A percentile compares a stretch with the other conserved stretches of the same genome.
These are phyloP conservation scores for Dicyrtomina minuta DNA, from an alignment of 2,888 invertebrate genomes.

Conservation along the genomic window DNA sequence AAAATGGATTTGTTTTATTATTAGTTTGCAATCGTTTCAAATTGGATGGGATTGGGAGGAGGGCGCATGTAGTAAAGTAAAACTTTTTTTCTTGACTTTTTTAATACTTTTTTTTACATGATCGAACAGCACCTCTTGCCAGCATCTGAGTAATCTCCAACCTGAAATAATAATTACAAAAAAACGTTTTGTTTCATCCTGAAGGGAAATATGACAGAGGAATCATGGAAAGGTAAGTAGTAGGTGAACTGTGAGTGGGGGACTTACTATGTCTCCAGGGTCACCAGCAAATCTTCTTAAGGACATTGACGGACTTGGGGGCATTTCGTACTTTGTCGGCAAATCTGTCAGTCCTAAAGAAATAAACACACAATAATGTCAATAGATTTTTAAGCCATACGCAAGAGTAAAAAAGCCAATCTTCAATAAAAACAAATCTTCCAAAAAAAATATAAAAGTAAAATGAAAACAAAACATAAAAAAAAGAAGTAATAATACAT, in stretches of 20 bases:
- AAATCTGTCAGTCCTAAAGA: slow-evolving; percentile 27
- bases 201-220: not conserved
- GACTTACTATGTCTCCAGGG: slow-evolving; percentile 13
- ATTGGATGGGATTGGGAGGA: no score
- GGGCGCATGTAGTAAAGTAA: no score
- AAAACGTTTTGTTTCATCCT: no score
- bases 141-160: slow-evolving; percentile 50
- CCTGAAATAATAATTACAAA: slow-evolving; percentile 2
- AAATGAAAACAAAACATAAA: no score
- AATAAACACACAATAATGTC: not conserved
- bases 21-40: no score
- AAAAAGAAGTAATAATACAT: no score
- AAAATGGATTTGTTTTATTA: no score
- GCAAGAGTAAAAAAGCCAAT: no score
- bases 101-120: slow-evolving; percentile 37
- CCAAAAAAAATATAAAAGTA: no score
- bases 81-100: no score
- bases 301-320: slow-evolving; percentile 46
- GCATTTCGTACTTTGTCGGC: slow-evolving; percentile 38
- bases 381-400: not conserved
- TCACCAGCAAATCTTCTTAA: slow-evolving; percentile 47
- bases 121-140: slow-evolving; percentile 50
- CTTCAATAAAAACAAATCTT: no score
- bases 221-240: not conserved
- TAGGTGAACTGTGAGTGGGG: no score